Evolutionary conservation across 2,113 vertebrate genomes (phyloP).

Genomic region (Ceyx melanurus): DNA sequence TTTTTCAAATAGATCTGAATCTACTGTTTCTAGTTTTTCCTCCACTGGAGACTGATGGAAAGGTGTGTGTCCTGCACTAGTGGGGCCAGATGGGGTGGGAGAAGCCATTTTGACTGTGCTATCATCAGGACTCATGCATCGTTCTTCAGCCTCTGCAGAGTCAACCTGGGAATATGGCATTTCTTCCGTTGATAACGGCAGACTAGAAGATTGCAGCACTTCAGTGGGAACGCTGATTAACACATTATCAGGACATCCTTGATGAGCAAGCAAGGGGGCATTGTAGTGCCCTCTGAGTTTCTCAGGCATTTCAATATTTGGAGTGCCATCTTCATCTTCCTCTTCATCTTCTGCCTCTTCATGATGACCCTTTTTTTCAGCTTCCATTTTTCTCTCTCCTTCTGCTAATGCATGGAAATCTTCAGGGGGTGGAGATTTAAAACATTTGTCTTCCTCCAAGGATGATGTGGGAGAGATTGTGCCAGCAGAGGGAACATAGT

Average conservation of each 20-base stretch:
- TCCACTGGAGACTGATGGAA: slow-evolving; percentile 92
- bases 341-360: slow-evolving; percentile 83
- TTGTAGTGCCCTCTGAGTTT: slow-evolving; percentile 82
- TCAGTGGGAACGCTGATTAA: slow-evolving; percentile 15
- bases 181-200: slow-evolving; percentile 29
- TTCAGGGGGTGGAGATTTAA: slow-evolving; percentile 93
- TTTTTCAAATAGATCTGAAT: slow-evolving; percentile 74
- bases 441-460: slow-evolving; percentile 95
- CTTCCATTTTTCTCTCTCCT: slow-evolving; percentile 74
- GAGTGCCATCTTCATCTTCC: slow-evolving; percentile 84
- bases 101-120: slow-evolving; percentile 95
- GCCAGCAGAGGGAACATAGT: slow-evolving; percentile 93
- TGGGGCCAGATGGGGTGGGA: slow-evolving; percentile 90
- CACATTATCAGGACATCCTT: not conserved
- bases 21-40: slow-evolving; percentile 80
- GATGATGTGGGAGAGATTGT: slow-evolving; percentile 98
- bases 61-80: slow-evolving; percentile 91
- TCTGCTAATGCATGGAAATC: slow-evolving; percentile 85
- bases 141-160: slow-evolving; percentile 85
- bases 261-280: slow-evolving; percentile 70
- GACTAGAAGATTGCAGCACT: not conserved
- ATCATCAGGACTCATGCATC: slow-evolving; percentile 92
- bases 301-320: slow-evolving; percentile 81
- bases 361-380: slow-evolving; percentile 56
- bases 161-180: slow-evolving; percentile 43